Percentiles rank a stretch among this genome's conserved stretches.
These are phyloP conservation scores for Chiloscyllium punctatum DNA, from an alignment of 2,797 vertebrate species.

Conservation along the genomic window DNA sequence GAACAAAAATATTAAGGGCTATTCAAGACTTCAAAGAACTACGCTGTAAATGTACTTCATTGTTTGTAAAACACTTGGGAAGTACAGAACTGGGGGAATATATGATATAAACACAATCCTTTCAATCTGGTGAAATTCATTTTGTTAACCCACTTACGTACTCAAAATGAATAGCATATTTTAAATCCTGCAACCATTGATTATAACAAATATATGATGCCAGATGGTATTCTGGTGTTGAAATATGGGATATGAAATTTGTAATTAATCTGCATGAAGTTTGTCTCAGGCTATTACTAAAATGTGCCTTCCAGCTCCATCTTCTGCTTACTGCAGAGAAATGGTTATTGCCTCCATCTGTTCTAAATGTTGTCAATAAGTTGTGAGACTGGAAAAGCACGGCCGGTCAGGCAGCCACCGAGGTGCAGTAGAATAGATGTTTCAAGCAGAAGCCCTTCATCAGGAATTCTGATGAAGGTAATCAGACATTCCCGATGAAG, in stretches of 20 bases:
- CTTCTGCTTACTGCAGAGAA: background rate
- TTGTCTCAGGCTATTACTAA: background rate
- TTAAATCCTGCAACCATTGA: background rate
- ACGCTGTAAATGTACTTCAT: background rate
- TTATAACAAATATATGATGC: background rate
- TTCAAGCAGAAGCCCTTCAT: no score
- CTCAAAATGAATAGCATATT: background rate
- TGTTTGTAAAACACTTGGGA: background rate
- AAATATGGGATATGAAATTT: background rate
- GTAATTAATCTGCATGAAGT: background rate
- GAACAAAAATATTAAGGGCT: no score
- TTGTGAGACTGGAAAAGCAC: background rate
- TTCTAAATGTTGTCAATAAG: background rate
- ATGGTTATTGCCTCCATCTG: background rate
- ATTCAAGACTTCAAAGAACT: no score
- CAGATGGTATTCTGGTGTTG: background rate
- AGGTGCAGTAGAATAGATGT: no score
- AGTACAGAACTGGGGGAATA: background rate
- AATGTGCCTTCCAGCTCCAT: background rate
- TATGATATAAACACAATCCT: background rate
- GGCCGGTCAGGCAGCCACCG: no score
- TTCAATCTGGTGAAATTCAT: background rate
- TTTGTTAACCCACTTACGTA: background rate
- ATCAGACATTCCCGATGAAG: no score
- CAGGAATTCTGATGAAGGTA: no score